Evolutionary conservation across 2,888 invertebrate genomes (phyloP).

Genomic region (Lochmaea crataegi): DNA sequence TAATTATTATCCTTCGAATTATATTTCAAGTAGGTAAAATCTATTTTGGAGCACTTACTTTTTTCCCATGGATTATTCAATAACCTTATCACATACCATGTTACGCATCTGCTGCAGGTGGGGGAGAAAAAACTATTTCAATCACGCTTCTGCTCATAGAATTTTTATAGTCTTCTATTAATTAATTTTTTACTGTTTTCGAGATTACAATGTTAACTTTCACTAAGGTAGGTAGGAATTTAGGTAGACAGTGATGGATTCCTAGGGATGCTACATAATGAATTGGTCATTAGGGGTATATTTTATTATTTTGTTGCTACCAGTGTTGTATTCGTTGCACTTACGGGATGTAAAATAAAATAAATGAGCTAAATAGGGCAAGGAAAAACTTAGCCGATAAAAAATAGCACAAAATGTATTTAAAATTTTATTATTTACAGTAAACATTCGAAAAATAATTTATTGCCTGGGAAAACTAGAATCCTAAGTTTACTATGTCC

Average conservation of each 20-base stretch:
- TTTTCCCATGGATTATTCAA: slow-evolving; percentile 33
- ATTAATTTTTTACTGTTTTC: slow-evolving; percentile 30
- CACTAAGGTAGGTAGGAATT: not conserved
- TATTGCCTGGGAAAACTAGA: no score
- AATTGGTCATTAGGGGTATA: slow-evolving; percentile 10
- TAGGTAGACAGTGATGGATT: slow-evolving; percentile 16
- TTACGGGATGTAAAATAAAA: no score
- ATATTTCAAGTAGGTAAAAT: slow-evolving; percentile 17
- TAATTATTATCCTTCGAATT: not conserved
- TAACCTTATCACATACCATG: slow-evolving; percentile 37
- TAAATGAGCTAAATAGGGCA: no score
- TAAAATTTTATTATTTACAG: no score
- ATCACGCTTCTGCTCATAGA: slow-evolving; percentile 31
- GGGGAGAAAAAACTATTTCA: slow-evolving; percentile 29
- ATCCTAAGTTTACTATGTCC: no score
- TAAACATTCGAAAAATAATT: no score
- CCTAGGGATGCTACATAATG: not conserved
- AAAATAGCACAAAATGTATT: no score
- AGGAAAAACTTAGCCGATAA: no score
- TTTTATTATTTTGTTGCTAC: not conserved
- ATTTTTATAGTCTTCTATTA: slow-evolving; percentile 25
- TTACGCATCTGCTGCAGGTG: slow-evolving; percentile 46
- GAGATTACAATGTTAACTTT: slow-evolving; percentile 7
- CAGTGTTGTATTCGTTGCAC: not conserved
- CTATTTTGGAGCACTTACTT: slow-evolving; percentile 17